Evolutionary conservation across 2,888 invertebrate genomes (phyloP).

Genomic region (Ischnura elegans): DNA sequence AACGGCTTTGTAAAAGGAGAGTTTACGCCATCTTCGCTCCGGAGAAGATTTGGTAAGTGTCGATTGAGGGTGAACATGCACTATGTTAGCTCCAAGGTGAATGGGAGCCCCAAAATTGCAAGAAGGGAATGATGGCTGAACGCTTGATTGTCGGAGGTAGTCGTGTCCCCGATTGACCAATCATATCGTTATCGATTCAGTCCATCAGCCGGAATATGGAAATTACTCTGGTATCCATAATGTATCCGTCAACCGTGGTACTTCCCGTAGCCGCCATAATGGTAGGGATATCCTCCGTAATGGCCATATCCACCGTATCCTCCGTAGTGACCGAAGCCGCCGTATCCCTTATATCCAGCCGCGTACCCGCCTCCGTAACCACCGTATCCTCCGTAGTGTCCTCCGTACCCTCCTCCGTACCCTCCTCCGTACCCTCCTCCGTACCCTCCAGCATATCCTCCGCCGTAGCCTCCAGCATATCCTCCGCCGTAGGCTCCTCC

Average conservation of each 20-base stretch:
- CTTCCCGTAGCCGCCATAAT: conserved; percentile 40
- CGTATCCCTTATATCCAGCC: not conserved
- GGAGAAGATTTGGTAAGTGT: not conserved
- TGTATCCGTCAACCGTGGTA: not conserved
- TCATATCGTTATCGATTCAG: not conserved
- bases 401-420: not conserved
- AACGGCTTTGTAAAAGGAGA: conserved; percentile 17
- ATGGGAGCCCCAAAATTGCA: not conserved
- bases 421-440: not conserved
- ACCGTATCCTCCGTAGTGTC: not conserved
- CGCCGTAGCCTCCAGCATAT: not conserved
- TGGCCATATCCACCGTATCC: conserved; percentile 3
- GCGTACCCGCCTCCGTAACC: not conserved
- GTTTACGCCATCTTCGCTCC: not conserved
- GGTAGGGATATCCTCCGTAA: not conserved
- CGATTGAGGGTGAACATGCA: not conserved
- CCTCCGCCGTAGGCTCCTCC: not conserved
- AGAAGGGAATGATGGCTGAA: conserved; percentile 13
- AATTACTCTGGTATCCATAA: not conserved
- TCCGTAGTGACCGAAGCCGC: conserved; percentile 34
- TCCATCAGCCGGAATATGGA: not conserved
- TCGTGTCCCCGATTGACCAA: not conserved
- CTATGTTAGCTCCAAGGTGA: not conserved
- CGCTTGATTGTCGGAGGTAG: not conserved
- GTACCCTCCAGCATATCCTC: not conserved